These are phyloP conservation scores for Podarcis raffonei DNA, from an alignment of 2,113 vertebrate species.

Conservation along the genomic window DNA sequence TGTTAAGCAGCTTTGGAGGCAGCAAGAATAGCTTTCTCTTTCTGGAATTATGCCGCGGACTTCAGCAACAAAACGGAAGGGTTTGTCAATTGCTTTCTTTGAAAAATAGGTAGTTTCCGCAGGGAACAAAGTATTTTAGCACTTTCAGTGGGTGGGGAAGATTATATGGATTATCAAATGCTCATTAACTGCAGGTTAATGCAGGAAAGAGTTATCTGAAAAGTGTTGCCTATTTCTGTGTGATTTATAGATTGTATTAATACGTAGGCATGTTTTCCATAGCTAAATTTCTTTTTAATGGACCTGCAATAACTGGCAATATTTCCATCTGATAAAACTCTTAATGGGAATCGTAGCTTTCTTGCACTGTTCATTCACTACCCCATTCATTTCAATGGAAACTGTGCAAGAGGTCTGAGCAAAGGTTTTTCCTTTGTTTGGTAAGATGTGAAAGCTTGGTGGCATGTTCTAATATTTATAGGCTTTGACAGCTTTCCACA, in stretches of 20 bases:
- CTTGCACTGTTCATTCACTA: neutral
- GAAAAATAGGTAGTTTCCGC: conserved; percentile 27
- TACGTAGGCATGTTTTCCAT: neutral
- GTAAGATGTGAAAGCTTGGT: too few relatives aligned
- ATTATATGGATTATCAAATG: neutral
- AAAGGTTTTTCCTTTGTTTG: neutral
- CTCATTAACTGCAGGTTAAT: neutral
- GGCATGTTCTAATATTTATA: neutral
- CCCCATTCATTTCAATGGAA: neutral
- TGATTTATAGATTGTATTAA: neutral
- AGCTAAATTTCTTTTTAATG: neutral
- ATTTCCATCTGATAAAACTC: neutral
- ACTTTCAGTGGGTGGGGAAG: neutral
- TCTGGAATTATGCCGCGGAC: conserved; percentile 34
- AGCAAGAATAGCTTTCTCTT: conserved; percentile 5
- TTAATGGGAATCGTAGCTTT: neutral
- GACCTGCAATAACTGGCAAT: neutral
- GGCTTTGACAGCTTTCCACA: neutral
- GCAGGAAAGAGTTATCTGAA: neutral
- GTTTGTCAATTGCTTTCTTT: conserved; percentile 35
- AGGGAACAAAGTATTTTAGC: conserved; percentile 6
- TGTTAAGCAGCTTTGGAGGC: conserved; percentile 33
- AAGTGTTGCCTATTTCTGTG: neutral
- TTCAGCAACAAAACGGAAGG: conserved; percentile 37
- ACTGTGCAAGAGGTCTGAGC: neutral